Percentiles rank a stretch among this genome's conserved stretches.
phyloP scores from a whole-genome alignment of 2,888 invertebrate genomes.

The Chrysodeixis includens region DNA sequence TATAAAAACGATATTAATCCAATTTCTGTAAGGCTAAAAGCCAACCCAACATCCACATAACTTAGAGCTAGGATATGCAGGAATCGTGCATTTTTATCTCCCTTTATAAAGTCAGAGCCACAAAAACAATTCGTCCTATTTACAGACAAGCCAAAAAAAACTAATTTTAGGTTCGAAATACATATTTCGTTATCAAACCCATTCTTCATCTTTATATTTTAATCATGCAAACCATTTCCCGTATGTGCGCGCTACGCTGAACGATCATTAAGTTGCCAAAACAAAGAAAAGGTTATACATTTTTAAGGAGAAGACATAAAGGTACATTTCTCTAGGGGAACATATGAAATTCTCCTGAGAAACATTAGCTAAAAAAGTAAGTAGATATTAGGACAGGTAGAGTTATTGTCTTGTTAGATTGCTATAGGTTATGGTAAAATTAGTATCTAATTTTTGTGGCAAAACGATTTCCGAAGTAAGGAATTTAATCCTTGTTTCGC shows the following conservation, averaged over 20 bases:
- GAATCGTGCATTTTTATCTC: no score
- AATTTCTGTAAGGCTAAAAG: no score
- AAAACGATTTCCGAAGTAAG: no score
- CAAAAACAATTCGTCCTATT: no score
- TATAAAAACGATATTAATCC: no score
- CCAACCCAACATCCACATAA: no score
- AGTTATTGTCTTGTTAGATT: not conserved
- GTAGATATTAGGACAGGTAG: not conserved
- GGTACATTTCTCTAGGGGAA: not conserved
- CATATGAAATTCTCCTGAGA: not conserved
- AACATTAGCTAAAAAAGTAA: not conserved
- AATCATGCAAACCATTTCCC: not conserved
- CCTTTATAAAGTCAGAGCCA: no score
- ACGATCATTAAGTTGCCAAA: constrained; percentile 6
- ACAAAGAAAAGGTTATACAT: not conserved
- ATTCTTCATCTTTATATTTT: not conserved
- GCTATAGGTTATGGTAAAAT: not conserved
- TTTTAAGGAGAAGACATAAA: not conserved
- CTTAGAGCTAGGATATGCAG: no score
- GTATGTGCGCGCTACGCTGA: not conserved
- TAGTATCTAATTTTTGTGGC: no score
- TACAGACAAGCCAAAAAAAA: no score
- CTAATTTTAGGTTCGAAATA: no score
- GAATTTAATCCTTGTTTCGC: no score
- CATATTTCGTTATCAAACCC: not conserved